phyloP scores from a whole-genome alignment of 2,797 vertebrate genomes.

The Geotrypetes seraphini region DNA sequence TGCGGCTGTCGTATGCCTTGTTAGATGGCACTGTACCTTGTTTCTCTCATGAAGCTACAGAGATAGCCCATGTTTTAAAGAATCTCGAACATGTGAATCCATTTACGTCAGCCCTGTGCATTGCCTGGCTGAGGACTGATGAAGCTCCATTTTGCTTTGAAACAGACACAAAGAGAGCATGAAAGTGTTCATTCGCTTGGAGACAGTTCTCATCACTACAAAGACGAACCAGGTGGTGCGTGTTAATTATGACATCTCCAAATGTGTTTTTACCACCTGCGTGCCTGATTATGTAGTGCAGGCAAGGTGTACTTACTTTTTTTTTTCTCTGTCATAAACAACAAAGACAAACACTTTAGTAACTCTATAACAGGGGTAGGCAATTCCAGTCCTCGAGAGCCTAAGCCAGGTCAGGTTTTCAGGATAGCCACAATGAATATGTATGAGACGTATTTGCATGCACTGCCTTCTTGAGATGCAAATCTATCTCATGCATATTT shows the following conservation, averaged over 20 bases:
- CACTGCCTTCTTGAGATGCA: too few species aligned
- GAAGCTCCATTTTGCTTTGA: conserved; percentile 6
- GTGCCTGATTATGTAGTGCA: conserved; percentile 5
- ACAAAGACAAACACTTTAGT: neutral
- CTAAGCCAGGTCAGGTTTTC: too few species aligned
- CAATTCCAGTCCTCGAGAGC: too few species aligned
- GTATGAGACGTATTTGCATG: too few species aligned
- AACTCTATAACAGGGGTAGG: too few species aligned
- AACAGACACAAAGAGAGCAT: conserved; percentile 6
- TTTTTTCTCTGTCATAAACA: too few species aligned
- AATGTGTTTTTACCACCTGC: conserved; percentile 1
- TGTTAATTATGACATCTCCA: neutral
- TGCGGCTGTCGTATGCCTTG: conserved; percentile 24
- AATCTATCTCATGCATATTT: too few species aligned
- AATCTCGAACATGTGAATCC: conserved; percentile 3
- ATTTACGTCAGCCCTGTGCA: conserved; percentile 2
- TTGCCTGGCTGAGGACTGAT: conserved; percentile 8
- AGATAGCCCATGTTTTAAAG: neutral
- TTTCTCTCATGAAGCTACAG: neutral
- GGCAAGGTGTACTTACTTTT: conserved; percentile 14
- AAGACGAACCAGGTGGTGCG: conserved; percentile 2
- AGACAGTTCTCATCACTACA: conserved; percentile 10
- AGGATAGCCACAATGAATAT: too few species aligned
- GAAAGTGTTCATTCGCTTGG: conserved; percentile 15
- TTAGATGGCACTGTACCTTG: conserved; percentile 17